Evolutionary conservation across 2,113 vertebrate species (phyloP), one percentile per base, ranked within the genome.

Genomic region (Labrus mixtus): DNA sequence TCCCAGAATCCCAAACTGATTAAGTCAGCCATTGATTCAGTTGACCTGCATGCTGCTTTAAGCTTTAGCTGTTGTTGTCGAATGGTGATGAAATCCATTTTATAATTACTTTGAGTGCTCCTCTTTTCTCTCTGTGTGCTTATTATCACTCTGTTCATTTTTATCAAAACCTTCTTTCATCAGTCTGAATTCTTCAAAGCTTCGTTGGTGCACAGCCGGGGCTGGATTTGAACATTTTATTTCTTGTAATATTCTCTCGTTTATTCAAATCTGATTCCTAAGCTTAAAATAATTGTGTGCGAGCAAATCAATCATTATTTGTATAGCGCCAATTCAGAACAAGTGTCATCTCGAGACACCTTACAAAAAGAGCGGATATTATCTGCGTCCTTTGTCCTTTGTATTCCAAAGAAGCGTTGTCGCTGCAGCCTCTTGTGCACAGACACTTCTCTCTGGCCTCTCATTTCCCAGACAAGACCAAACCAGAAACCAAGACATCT

Each of bases 11-110:
- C 17, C 16, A 10, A 8, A 23, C 3, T 59, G 71, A 78, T 78
- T 67, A 33, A 39, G 61, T 63, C 37, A 58, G 17, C 17, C 41
- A 78, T 74, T 1, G 63, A 76, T 85, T 82, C 0, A 33, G 56
- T 36, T 50, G 39, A 23, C 48, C 57, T 43, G 16, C 43, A 25
- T 16, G 48, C 9, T 19, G 6, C 33, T 45, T 36, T 45, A 11
- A 11, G 17, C 41, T 22, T 50, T 16, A 59, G 25, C 37, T 64
- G 13, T 17, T 64, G 37, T 56, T 58, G 12, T 50, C 19, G 12
- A 37, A 22, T 37, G 65, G 53, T 53, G 36, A 81, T 77, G 3
- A 19, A 33, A 33, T 33, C 29, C 29, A 6, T 33, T 33, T 33
- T 33, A 33, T 3, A 33, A 33, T 53, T 54, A 23, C 23, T 55